Base-by-base conservation (phyloP, 1,140 invertebrate genomes). In the Olivierus martensii region DNA sequence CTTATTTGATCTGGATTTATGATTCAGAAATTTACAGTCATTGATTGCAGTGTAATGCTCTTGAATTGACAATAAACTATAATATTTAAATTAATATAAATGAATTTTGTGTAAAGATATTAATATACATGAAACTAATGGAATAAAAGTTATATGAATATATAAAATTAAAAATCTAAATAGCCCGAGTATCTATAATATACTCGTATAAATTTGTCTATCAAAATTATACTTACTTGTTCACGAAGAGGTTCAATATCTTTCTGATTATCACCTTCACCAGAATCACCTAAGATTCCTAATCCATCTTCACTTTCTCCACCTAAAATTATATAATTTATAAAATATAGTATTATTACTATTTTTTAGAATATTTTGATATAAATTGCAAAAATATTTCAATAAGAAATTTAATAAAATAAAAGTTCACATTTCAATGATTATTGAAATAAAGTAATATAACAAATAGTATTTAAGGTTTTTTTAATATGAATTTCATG, bases 171-270 rank as follows among this genome's bases (percentile, higher is more conserved):
- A n/a, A n/a, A n/a, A n/a, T n/a, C n/a, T n/a, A n/a, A n/a, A n/a
- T n/a, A n/a, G 9, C 21, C n/a, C 6, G 0, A 38, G 17, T 42
- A 44, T 4, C 5, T 51, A 22, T 17, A 37, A 46, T 9, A 68
- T 91, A 12, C 3, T 19, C 10, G 19, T 37, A 37, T 9, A 19
- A 38, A 15, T 28, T n/a, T 37, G 12, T 9, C 19, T 15, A 9
- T 19, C 2, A 49, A 49, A 50, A n/a, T 21, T 38, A 36, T 86
- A 37, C 84, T 69, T 28, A 92, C 67, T 55, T 71, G 66, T 61
- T 72, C 69, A 57, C 68, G 62, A 2, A 71, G 61, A 6, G 67
- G 67, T 58, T 70, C 66, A 57, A 45, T 44, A 49, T 52, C 59
- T 22, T 66, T 59, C 35, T 67, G 63, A 53, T 58, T 59, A 18